These are phyloP conservation scores for Osmoderma eremita DNA, from an alignment of 2,888 invertebrate species.

Conservation along the genomic window DNA sequence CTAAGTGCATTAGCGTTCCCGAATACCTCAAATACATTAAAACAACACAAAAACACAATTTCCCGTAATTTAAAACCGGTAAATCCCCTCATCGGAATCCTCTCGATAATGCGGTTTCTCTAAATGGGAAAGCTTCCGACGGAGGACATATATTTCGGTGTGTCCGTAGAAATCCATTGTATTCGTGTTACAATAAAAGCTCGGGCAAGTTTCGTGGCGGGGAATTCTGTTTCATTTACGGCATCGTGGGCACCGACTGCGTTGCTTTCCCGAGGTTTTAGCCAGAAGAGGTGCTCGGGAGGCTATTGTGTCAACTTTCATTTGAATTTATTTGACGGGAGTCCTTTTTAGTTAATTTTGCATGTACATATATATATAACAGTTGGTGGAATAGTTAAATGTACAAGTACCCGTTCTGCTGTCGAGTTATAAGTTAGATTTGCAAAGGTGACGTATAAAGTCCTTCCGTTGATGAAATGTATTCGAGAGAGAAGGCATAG, in stretches of 20 bases:
- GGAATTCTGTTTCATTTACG: slow-evolving; percentile 34
- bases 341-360: slow-evolving; percentile 32
- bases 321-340: slow-evolving; percentile 34
- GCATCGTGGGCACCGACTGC: slow-evolving; percentile 2
- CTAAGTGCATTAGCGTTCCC: slow-evolving; percentile 18
- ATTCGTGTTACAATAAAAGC: slow-evolving; percentile 33
- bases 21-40: slow-evolving; percentile 18
- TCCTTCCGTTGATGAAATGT: background rate
- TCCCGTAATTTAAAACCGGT: slow-evolving; percentile 35
- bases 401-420: background rate
- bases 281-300: slow-evolving; percentile 16
- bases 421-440: too few relatives aligned
- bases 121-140: slow-evolving; percentile 20
- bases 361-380: slow-evolving; percentile 23
- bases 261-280: slow-evolving; percentile 14
- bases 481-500: too few relatives aligned
- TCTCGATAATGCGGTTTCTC: slow-evolving; percentile 28
- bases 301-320: slow-evolving; percentile 31
- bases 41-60: slow-evolving; percentile 29
- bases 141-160: slow-evolving; percentile 25
- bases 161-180: slow-evolving; percentile 28
- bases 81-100: slow-evolving; percentile 28
- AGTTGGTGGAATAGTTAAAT: background rate
- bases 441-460: background rate
- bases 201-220: slow-evolving; percentile 26